These are phyloP conservation scores for Hydrocynus forskahlii DNA, from an alignment of 2,797 vertebrate species.

Conservation along the genomic window DNA sequence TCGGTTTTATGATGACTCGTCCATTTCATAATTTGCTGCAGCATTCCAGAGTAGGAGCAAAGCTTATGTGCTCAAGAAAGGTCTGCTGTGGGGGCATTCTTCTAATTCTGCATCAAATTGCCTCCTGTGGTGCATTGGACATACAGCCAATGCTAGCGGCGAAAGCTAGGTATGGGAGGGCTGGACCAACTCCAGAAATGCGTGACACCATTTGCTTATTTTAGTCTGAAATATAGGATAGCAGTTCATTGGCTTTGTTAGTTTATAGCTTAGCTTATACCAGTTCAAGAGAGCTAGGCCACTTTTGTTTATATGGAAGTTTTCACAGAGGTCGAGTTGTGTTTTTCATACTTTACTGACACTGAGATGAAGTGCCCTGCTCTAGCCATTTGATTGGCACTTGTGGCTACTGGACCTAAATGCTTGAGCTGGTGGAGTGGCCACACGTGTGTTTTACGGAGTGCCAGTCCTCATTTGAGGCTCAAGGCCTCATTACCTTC, in stretches of 20 bases:
- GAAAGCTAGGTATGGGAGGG: not conserved
- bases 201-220: conserved; percentile 8
- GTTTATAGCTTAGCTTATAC: not conserved
- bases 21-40: conserved; percentile 51
- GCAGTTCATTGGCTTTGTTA: conserved; percentile 4
- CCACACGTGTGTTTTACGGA: not conserved
- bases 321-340: conserved; percentile 16
- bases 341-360: conserved; percentile 2
- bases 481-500: conserved; percentile 22
- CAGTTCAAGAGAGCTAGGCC: conserved; percentile 3
- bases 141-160: not conserved
- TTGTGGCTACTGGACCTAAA: conserved; percentile 26
- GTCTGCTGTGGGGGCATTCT: conserved; percentile 21
- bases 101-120: not conserved
- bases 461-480: conserved; percentile 2
- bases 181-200: not conserved
- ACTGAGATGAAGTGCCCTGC: conserved; percentile 7
- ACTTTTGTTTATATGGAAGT: conserved; percentile 19
- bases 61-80: conserved; percentile 19
- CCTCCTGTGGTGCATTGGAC: not conserved
- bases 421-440: conserved; percentile 6
- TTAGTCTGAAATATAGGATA: conserved; percentile 13
- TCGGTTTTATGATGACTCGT: conserved; percentile 49
- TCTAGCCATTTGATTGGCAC: conserved; percentile 22
- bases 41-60: conserved; percentile 24